Percentiles rank a stretch among this genome's conserved stretches.
Conservation (phyloP, 2,888 invertebrate species). For the Orthonychiurus folsomi region DNA sequence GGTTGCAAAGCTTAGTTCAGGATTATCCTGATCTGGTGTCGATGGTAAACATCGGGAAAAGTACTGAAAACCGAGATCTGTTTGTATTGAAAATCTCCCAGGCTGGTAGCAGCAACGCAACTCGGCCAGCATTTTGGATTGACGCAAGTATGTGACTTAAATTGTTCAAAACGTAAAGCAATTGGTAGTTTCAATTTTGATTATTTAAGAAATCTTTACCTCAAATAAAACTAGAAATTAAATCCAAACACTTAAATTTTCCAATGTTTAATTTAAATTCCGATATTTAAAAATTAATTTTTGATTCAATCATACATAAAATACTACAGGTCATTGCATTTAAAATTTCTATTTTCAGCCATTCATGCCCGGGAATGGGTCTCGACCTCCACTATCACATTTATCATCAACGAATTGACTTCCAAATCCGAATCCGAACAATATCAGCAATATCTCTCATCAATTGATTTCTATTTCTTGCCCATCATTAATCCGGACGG, state of each 20-base stretch:
- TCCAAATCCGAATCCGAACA: constrained; percentile 14
- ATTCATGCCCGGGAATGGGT: constrained; percentile 75
- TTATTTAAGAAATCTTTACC: too few relatives aligned
- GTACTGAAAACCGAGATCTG: constrained; percentile 53
- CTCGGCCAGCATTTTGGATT: constrained; percentile 45
- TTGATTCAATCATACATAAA: neutral
- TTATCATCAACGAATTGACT: constrained; percentile 43
- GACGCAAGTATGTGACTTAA: constrained; percentile 43
- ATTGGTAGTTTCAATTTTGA: too few relatives aligned
- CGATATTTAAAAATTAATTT: neutral
- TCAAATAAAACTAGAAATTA: too few relatives aligned
- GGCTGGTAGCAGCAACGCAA: constrained; percentile 42
- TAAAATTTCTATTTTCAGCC: constrained; percentile 42
- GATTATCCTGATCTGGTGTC: constrained; percentile 52
- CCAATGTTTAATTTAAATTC: neutral
- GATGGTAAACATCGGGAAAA: constrained; percentile 52
- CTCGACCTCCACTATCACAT: constrained; percentile 22
- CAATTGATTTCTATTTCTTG: constrained; percentile 56
- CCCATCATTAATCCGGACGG: constrained; percentile 66
- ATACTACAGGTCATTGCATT: neutral
- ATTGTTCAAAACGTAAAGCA: too few relatives aligned
- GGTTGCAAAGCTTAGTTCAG: constrained; percentile 34
- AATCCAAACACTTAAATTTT: neutral
- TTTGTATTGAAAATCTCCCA: constrained; percentile 54
- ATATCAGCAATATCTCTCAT: constrained; percentile 48